phyloP scores from a whole-genome alignment of 2,797 vertebrate genomes.

The Pangasius sanitwongsei region DNA sequence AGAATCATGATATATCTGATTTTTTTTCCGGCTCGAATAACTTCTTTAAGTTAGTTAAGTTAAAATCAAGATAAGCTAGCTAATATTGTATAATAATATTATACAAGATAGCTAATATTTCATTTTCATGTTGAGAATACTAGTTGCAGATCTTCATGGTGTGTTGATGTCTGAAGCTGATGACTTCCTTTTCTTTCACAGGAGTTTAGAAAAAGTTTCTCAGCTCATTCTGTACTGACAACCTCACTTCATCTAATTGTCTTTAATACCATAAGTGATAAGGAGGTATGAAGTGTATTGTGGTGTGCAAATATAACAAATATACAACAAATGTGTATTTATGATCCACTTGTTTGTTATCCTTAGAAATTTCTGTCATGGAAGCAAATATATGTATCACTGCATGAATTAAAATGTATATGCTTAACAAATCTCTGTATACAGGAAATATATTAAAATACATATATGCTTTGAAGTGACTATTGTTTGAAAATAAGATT shows the following conservation, averaged over 20 bases:
- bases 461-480: conserved; percentile 5
- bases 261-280: conserved; percentile 1
- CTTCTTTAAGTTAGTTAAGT: background rate
- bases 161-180: background rate
- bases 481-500: background rate
- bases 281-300: conserved; percentile 3
- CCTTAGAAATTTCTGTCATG: background rate
- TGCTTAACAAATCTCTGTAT: conserved; percentile 1
- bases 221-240: background rate
- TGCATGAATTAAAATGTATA: conserved; percentile 14
- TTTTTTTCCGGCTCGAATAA: background rate
- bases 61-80: conserved; percentile 1
- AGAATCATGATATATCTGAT: background rate
- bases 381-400: background rate
- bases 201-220: background rate
- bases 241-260: background rate
- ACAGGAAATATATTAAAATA: conserved; percentile 14
- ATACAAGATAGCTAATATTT: conserved; percentile 3
- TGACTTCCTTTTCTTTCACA: background rate
- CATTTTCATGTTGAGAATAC: background rate
- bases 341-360: background rate
- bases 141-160: background rate
- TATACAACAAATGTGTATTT: background rate
- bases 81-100: background rate
- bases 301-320: background rate